Evolutionary conservation across 2,113 vertebrate species (phyloP), one percentile per base, ranked within the genome.

Genomic region (Lichenostomus cassidix): DNA sequence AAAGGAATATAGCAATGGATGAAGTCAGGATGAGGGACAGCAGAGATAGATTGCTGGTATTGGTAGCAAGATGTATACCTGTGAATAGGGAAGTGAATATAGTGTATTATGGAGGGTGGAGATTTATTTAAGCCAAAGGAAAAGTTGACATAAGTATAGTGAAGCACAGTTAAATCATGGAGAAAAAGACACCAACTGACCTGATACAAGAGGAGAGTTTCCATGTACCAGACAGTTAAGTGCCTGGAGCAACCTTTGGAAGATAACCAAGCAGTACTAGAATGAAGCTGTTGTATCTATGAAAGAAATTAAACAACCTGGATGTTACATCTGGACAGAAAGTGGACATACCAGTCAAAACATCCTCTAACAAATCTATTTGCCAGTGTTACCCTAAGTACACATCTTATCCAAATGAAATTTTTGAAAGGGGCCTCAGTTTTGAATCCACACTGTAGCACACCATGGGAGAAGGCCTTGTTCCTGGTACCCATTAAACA

Each of bases 401-500:
- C 6, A 23, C 10, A 33, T 31, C 56, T 71, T 56, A 60, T 4
- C 17, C 17, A 50, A 80, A 83, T 12, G 8, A 46, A 56, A 17
- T 11, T 16, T 29, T 37, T 31, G 31, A 60, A 83, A 87, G 44
- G 9, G 23, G 3, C 7, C 31, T 75, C 19, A 28, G 25, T 46
- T 78, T 74, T 77, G n/a, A 62, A 35, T 52, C 41, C 0, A 3
- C 11, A 21, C 9, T 8, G 12, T 24, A 68, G 44, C 24, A 47
- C 6, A 37, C 27, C 19, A 10, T 1, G 5, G 25, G 33, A 77
- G 39, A 86, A 60, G 15, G 25, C 9, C 0, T 7, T 1, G 0
- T 3, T 11, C 28, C 37, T 4, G 1, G 27, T 55, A 29, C 5
- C 13, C 1, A 0, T 56, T 52, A 19, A 67, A 64, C 8, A 24